Evolutionary conservation across 2,113 vertebrate genomes (phyloP), one percentile per base, ranked within the genome.

Genomic region (Seriola aureovittata): DNA sequence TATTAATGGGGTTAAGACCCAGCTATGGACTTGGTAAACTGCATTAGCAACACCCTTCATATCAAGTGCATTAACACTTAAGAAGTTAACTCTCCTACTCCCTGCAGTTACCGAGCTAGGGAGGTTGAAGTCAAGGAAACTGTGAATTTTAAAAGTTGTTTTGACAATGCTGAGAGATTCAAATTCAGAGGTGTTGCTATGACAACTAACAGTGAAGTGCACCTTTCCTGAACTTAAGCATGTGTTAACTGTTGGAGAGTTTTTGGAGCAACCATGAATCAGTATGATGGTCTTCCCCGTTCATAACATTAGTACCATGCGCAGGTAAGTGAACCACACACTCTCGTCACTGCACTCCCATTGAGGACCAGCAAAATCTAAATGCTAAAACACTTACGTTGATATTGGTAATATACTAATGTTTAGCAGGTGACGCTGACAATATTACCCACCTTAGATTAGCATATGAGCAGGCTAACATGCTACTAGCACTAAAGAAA

Each of bases 61-160:
- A 62, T 52, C 58, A 46, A 70, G 38, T 36, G 57, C 46, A 63
- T 46, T 64, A 21, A 62, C 57, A 63, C 44, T n/a, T 67, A 21
- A n/a, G 42, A 32, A 52, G 19, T 48, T 58, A 16, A 29, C 29
- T 58, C 38, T 55, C 29, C 14, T 11, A 12, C 29, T 50, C 21
- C 13, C n/a, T 0, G 21, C n/a, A 54, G 57, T 70, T 29, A 8
- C 16, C 21, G 10, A 21, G 40, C 10, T 29, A 13, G 14, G n/a
- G 14, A 11, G 29, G 42, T 14, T 38, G 42, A 50, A 23, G 54
- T 21, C 16, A 60, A 60, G 16, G 17, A 10, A 25, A 19, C 44
- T 50, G 12, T 50, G 0, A 69, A 21, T 10, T 42, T 7, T 8
- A 9, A 10, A 42, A 42, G 10, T 67, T 67, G 6, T 19, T 48